Percentiles rank a stretch among this genome's conserved stretches.
phyloP scores from a whole-genome alignment of 2,888 invertebrate species.

The Tinea trinotella region DNA sequence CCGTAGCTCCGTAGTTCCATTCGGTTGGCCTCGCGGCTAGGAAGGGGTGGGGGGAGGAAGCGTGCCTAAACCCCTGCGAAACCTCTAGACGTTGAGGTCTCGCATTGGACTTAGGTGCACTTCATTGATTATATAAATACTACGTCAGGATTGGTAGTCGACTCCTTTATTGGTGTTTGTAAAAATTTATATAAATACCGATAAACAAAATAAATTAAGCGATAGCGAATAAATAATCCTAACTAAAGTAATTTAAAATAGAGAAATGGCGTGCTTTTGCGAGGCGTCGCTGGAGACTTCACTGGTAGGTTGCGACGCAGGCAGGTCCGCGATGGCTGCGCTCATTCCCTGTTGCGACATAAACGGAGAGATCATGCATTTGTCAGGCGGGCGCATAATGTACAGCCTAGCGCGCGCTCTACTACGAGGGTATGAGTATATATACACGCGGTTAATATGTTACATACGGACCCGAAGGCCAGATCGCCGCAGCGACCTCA shows the following conservation, averaged over 20 bases:
- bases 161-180: slow-evolving; percentile 61
- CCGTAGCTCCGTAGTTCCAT: slow-evolving; percentile 58
- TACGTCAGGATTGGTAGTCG: slow-evolving; percentile 61
- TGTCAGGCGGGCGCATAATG: slow-evolving; percentile 66
- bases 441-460: slow-evolving; percentile 71
- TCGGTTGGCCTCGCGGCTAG: slow-evolving; percentile 50
- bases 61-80: slow-evolving; percentile 32
- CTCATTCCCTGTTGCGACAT: slow-evolving; percentile 72
- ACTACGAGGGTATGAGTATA: slow-evolving; percentile 59
- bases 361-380: slow-evolving; percentile 73
- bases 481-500: slow-evolving; percentile 55
- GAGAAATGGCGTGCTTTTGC: slow-evolving; percentile 58
- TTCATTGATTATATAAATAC: slow-evolving; percentile 39
- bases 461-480: slow-evolving; percentile 67
- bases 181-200: slow-evolving; percentile 50
- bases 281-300: slow-evolving; percentile 63
- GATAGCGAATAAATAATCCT: slow-evolving; percentile 70
- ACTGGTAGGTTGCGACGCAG: slow-evolving; percentile 48
- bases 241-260: slow-evolving; percentile 67
- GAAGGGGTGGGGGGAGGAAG: slow-evolving; percentile 41
- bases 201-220: slow-evolving; percentile 71
- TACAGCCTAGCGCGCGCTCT: slow-evolving; percentile 68
- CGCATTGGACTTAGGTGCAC: slow-evolving; percentile 40
- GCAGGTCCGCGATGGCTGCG: slow-evolving; percentile 58
- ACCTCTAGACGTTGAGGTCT: slow-evolving; percentile 25